Conservation (phyloP, 1,140 invertebrate species). For the Pseudomyrmex sp. region DNA sequence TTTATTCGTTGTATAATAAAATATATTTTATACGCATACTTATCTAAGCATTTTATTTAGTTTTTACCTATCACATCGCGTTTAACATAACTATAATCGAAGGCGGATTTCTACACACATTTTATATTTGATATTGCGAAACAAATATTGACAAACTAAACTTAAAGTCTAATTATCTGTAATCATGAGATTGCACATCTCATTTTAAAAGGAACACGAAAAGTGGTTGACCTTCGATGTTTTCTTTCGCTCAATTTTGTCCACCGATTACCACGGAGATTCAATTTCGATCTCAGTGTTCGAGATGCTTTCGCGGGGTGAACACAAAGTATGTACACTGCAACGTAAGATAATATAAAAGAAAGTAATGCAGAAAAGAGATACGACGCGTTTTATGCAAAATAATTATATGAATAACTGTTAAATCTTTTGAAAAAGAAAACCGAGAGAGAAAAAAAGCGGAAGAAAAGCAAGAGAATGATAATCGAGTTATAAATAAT, state of each 20-base stretch:
- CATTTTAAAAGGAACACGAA: background rate
- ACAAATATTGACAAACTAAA: background rate
- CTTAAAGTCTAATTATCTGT: too few relatives aligned
- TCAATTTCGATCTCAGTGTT: conserved; percentile 13
- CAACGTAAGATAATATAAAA: too few relatives aligned
- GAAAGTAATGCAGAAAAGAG: background rate
- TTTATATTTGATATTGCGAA: background rate
- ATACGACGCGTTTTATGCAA: background rate
- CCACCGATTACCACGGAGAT: background rate
- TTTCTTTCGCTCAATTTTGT: conserved; percentile 7
- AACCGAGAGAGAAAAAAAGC: too few relatives aligned
- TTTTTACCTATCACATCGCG: background rate
- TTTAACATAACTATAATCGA: background rate
- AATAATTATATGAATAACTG: background rate
- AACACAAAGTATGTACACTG: background rate
- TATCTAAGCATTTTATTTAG: background rate
- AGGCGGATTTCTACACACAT: background rate
- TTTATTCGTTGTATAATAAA: too few relatives aligned
- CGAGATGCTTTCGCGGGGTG: background rate
- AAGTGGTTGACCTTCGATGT: background rate
- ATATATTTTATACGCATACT: too few relatives aligned
- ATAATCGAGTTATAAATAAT: conserved; percentile 26
- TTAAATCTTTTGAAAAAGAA: background rate
- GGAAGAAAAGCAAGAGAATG: background rate
- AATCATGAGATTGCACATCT: too few relatives aligned